phyloP scores from a whole-genome alignment of 2,888 invertebrate genomes.

The Athetis lepigone region DNA sequence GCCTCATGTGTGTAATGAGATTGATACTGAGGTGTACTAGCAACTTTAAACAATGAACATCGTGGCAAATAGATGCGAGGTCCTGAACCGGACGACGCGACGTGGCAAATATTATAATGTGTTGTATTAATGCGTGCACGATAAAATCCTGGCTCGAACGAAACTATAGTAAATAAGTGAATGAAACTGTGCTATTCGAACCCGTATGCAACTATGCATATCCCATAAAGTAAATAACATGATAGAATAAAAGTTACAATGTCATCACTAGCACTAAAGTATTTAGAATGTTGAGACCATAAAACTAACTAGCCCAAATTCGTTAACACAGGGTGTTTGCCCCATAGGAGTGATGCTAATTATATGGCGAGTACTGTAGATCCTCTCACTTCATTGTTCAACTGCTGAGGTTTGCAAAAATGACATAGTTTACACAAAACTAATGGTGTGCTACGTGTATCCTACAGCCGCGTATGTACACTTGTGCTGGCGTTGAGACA shows the following conservation, averaged over 20 bases:
- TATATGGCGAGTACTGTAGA: conserved; percentile 66
- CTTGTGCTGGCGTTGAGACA: conserved; percentile 69
- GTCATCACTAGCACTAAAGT: conserved; percentile 15
- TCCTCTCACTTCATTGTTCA: conserved; percentile 71
- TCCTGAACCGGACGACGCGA: conserved; percentile 36
- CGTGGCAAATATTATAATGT: conserved; percentile 36
- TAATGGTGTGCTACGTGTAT: conserved; percentile 63
- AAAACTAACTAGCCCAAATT: conserved; percentile 42
- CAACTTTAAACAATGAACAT: conserved; percentile 38
- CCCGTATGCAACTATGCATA: conserved; percentile 13
- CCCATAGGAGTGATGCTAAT: conserved; percentile 34
- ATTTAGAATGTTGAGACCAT: conserved; percentile 22
- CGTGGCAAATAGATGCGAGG: conserved; percentile 32
- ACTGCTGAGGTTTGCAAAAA: conserved; percentile 24
- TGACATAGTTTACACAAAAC: conserved; percentile 42
- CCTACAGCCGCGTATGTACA: conserved; percentile 68
- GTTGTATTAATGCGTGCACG: conserved; percentile 44
- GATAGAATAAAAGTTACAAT: conserved; percentile 23
- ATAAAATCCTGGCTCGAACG: conserved; percentile 31
- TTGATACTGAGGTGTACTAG: conserved; percentile 46
- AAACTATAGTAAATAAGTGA: conserved; percentile 27
- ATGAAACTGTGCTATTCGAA: conserved; percentile 33
- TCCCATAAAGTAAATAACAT: conserved; percentile 15
- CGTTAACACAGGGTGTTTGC: conserved; percentile 45
- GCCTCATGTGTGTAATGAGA: conserved; percentile 27